These are phyloP conservation scores for Stichodactyla helianthus DNA, from an alignment of 64 coral and sea anemone genomes.

Conservation along the genomic window DNA sequence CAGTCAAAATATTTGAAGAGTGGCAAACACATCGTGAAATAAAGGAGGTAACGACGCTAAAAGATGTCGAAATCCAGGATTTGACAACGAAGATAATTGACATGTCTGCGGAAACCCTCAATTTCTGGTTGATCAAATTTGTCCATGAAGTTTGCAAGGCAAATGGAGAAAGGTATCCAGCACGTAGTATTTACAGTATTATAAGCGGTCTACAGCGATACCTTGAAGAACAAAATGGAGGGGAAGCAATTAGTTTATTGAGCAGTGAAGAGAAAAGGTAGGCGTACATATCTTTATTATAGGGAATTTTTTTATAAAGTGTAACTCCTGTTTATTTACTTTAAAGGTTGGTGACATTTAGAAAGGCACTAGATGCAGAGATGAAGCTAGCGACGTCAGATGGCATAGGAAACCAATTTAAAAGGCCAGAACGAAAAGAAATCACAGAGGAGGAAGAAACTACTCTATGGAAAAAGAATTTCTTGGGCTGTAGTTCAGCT, in stretches of 20 bases:
- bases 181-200: not conserved
- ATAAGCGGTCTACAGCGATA: not conserved
- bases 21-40: not conserved
- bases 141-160: not conserved
- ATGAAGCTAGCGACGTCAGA: slow-evolving; percentile 41
- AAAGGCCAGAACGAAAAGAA: slow-evolving; percentile 56
- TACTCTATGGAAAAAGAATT: slow-evolving; percentile 29
- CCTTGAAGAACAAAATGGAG: not conserved
- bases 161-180: slow-evolving; percentile 1
- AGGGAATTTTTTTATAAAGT: too few species aligned
- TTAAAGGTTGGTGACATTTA: too few species aligned
- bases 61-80: not conserved
- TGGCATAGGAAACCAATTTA: slow-evolving; percentile 34
- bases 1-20: not conserved
- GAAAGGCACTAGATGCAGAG: slow-evolving; percentile 38
- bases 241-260: not conserved
- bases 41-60: not conserved
- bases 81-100: not conserved
- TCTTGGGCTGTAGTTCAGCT: slow-evolving; percentile 26
- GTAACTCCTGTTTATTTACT: too few species aligned
- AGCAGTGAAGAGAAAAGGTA: slow-evolving; percentile 1
- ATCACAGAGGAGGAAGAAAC: slow-evolving; percentile 52
- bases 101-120: not conserved
- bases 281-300: not conserved
- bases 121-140: not conserved